Conservation (phyloP, 2,888 invertebrate genomes). For the Phyllotreta cruciferae region DNA sequence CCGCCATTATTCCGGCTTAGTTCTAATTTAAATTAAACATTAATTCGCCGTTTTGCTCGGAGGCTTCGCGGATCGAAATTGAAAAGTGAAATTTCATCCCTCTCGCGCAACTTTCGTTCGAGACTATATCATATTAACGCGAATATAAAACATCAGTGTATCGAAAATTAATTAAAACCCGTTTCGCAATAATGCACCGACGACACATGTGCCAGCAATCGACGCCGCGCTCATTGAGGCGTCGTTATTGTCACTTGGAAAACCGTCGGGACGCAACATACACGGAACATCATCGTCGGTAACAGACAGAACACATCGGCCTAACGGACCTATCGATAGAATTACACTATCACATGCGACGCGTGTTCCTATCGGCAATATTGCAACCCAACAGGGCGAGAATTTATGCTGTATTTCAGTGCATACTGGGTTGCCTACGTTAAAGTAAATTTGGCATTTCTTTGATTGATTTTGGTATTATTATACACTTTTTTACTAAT, state of each 20-base stretch:
- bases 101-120: too few species aligned
- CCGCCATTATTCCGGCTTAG: conserved; percentile 26
- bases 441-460: too few species aligned
- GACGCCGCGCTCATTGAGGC: conserved; percentile 13
- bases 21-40: conserved; percentile 40
- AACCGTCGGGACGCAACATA: background rate
- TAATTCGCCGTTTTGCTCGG: conserved; percentile 28
- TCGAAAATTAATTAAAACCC: too few species aligned
- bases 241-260: conserved; percentile 21
- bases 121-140: too few species aligned
- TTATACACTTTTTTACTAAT: background rate
- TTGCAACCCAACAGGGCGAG: conserved; percentile 21
- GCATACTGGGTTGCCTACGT: too few species aligned
- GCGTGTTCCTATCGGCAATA: conserved; percentile 27
- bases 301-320: conserved; percentile 14
- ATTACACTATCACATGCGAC: conserved; percentile 37
- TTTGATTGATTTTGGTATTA: too few species aligned
- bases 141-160: too few species aligned
- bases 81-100: conserved; percentile 3
- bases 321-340: conserved; percentile 35
- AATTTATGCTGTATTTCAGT: background rate
- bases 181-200: too few species aligned
- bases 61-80: conserved; percentile 15
- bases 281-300: too few species aligned
- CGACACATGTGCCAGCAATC: too few species aligned